Evolutionary conservation across 2,888 invertebrate genomes (phyloP).

Genomic region (Hypselothyrea guttata): DNA sequence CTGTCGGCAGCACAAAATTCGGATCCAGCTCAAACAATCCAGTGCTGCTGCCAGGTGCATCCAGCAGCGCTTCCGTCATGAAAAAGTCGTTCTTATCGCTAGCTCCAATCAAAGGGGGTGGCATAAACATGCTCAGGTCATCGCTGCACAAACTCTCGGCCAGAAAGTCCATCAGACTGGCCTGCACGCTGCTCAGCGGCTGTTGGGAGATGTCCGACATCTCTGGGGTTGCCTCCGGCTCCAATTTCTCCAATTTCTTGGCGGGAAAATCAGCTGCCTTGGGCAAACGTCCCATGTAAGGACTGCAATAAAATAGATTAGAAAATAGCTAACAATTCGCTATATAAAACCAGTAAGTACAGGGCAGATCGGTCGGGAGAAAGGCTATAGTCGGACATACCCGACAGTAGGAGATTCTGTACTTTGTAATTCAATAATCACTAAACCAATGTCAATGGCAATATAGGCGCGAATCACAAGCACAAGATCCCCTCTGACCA

Average conservation of each 20-base stretch:
- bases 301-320: slow-evolving; percentile 55
- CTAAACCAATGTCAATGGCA: too few relatives aligned
- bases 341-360: too few relatives aligned
- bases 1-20: slow-evolving; percentile 36
- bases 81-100: slow-evolving; percentile 74
- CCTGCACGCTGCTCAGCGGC: slow-evolving; percentile 79
- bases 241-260: neutral
- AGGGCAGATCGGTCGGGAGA: too few relatives aligned
- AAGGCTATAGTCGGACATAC: too few relatives aligned
- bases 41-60: slow-evolving; percentile 50
- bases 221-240: neutral
- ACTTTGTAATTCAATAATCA: too few relatives aligned
- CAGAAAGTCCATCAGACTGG: slow-evolving; percentile 81
- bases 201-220: slow-evolving; percentile 17
- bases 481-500: too few relatives aligned
- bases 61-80: slow-evolving; percentile 69
- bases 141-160: slow-evolving; percentile 79
- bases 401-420: too few relatives aligned
- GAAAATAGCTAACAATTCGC: neutral
- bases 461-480: too few relatives aligned
- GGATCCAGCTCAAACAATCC: slow-evolving; percentile 65
- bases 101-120: slow-evolving; percentile 69
- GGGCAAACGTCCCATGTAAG: slow-evolving; percentile 80
- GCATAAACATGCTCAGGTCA: slow-evolving; percentile 75
- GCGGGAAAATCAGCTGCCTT: slow-evolving; percentile 32